Base-by-base conservation (phyloP, 2,888 invertebrate species). In the Lithophane socia region DNA sequence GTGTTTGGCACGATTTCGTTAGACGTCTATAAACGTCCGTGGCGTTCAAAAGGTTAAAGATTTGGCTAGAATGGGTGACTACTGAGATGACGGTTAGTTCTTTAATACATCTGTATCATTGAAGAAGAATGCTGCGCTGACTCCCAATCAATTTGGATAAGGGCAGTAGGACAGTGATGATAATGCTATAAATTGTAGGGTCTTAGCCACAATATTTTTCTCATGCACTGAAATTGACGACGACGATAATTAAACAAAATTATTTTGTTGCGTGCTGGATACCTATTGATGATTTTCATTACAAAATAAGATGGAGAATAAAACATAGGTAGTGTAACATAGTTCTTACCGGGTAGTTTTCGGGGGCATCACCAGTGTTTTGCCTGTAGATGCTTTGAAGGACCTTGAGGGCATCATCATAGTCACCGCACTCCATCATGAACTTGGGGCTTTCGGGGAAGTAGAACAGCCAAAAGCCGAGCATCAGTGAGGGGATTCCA, bases 371-470 rank as follows among this genome's bases (percentile, higher is more conserved):
- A 56, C 98, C 98, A 7, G 98, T 98, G 91, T 98, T 98, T 86
- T 97, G 97, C 54, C 97, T 96, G 93, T 98, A 98, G 92, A 98
- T 97, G 87, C 97, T 95, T 89, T 97, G 97, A 63, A 98, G 97
- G 47, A 98, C 97, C 63, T 97, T 96, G 10, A 98, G 95, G 0
- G 98, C 98, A 61, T 98, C 98, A 67, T 98, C 98, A 44, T 98
- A 97, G 92, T 98, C 98, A 0, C 98, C 98, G 90, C 98, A 98
- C 93, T 98, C 98, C 92, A 98, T 97, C 90, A 98, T 97, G 93
- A 98, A 98, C 93, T 98, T 98, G 1, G 98, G 98, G 91, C 98
- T 98, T 94, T 98, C 98, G 0, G 98, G 98, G 94, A 98, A 98
- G 78, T 97, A 96, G 87, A 98, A 97, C 13, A 98, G 94, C 98